Evolutionary conservation across 2,888 invertebrate genomes (phyloP), one percentile per base, ranked within the genome.

Genomic region (Theristus sp.): DNA sequence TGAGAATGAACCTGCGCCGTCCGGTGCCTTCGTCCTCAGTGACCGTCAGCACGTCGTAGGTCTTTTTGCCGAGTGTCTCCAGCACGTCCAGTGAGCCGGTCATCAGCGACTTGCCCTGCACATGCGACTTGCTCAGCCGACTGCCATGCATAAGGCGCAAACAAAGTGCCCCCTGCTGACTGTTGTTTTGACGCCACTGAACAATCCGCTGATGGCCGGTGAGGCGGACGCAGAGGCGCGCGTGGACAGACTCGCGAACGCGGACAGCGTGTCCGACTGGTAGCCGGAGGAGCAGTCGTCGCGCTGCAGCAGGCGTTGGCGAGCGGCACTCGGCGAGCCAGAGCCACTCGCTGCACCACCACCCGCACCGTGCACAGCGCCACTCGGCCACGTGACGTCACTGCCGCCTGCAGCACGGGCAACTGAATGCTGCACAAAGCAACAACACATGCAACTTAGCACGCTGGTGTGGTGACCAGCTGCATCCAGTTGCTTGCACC

Each of bases 41-140:
- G 62, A 90, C 89, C 74, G 89, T 88, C 1, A 91, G 76, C 0
- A 88, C 88, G 71, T 87, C 85, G 84, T 89, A 88, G 0, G 91
- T 91, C 73, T 89, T 89, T 73, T 89, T 89, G 10, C 91, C 91
- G 65, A 91, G 86, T 0, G 85, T 84, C 76, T 91, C 91, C 55
- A 91, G 76, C 0, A 90, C 89, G 71, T 87, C 89, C 28, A 76
- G 64, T 56, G 75, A 68, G 30, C 73, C 73, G 25, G 71, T 66
- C 20, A 73, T 70, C 24, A 74, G 59, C 20, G 64, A 65, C 28
- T 88, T 76, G 26, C 88, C 80, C 65, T 88, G 80, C 0, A 88
- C n/a, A n/a, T n/a, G n/a, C n/a, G n/a, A n/a, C n/a, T n/a, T n/a
- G n/a, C n/a, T n/a, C n/a, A n/a, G n/a, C n/a, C n/a, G n/a, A 38